Evolutionary conservation across 2,113 vertebrate genomes (phyloP).

Genomic region (Catharus bicknelli): DNA sequence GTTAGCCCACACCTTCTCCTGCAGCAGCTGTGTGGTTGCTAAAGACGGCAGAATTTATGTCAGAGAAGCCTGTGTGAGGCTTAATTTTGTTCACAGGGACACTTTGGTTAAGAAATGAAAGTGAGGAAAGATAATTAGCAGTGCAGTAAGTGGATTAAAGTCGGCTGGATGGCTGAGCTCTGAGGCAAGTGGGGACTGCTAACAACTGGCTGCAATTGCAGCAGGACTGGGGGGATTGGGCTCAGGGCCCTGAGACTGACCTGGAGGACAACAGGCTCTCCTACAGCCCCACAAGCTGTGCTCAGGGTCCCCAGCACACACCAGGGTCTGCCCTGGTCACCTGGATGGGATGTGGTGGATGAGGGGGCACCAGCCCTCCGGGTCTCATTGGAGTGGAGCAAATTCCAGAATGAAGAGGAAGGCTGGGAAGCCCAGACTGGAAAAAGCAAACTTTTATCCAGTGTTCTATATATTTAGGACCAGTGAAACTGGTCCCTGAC

Average conservation of each 20-base stretch:
- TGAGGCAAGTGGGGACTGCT: neutral
- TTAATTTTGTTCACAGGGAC: neutral
- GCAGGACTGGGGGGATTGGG: neutral
- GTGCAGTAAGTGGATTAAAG: neutral
- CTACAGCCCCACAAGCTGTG: neutral
- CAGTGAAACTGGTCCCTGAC: neutral
- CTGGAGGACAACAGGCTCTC: neutral
- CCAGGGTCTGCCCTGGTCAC: neutral
- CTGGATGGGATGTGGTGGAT: neutral
- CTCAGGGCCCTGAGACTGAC: neutral
- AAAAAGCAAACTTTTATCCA: neutral
- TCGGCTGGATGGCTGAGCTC: neutral
- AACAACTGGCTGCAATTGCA: neutral
- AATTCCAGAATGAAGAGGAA: neutral
- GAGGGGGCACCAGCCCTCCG: fast-evolving
- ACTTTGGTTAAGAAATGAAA: neutral
- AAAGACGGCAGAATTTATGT: conserved; percentile 19
- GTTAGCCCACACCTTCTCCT: neutral
- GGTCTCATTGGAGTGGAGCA: neutral
- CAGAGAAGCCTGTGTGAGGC: neutral
- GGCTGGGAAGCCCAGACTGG: neutral
- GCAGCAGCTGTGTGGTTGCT: neutral
- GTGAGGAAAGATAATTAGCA: neutral
- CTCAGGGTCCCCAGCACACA: neutral
- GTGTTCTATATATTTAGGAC: neutral